phyloP scores from a whole-genome alignment of 2,113 vertebrate genomes.

The Terrapene triunguis region DNA sequence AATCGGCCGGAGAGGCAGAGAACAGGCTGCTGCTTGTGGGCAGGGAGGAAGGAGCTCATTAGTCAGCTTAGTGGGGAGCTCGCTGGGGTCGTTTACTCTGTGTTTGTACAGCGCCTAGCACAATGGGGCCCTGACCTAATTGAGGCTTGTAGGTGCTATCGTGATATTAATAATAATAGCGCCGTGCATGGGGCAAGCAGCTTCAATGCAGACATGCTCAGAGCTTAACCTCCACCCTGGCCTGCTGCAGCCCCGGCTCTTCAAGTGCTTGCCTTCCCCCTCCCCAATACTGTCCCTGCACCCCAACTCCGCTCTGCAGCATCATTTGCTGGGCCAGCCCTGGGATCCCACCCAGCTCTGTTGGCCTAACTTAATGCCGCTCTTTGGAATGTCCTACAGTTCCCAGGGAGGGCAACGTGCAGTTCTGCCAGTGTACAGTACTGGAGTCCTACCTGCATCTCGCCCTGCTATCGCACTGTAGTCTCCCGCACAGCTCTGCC shows the following conservation, averaged over 20 bases:
- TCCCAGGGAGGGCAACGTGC: not conserved
- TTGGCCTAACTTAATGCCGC: not conserved
- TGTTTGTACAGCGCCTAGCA: not conserved
- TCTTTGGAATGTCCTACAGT: not conserved
- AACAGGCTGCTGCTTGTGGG: not conserved
- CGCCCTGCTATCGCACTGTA: not conserved
- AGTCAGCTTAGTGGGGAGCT: not conserved
- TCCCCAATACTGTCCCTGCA: not conserved
- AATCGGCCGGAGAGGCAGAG: not conserved
- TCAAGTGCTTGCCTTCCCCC: not conserved
- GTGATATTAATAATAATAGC: not conserved
- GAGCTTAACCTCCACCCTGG: not conserved
- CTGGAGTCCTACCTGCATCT: not conserved
- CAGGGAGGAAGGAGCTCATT: not conserved
- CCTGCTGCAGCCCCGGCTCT: not conserved
- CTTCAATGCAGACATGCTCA: not conserved
- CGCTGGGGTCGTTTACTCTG: not conserved
- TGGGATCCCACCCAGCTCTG: not conserved
- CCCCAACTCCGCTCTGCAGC: no score
- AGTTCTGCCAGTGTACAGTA: not conserved
- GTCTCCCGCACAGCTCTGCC: not conserved
- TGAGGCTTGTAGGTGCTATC: not conserved
- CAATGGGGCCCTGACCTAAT: not conserved
- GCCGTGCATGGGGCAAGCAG: not conserved
- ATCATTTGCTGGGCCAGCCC: not conserved